Evolutionary conservation across 2,113 vertebrate genomes (phyloP), one percentile per base, ranked within the genome.

Genomic region (Holacanthus passer): DNA sequence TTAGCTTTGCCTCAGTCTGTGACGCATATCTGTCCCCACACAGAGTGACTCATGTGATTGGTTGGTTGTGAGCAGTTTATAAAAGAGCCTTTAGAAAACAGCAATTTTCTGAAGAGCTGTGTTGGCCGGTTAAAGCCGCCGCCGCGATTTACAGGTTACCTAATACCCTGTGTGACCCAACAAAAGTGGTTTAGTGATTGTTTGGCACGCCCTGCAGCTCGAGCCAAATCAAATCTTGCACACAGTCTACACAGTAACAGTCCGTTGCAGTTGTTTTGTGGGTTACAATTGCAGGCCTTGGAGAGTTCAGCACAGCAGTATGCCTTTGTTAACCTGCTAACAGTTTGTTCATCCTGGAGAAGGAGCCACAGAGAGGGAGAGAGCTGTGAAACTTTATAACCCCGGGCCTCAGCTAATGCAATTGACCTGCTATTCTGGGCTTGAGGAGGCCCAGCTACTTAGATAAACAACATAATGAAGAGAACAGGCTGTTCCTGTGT

Each of bases 401-500:
- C 88, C 80, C 5, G 27, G 86, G 87, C 86, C 87, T 89, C 79
- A 29, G 87, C 89, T 93, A 92, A 94, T 92, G 88, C 90, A 93
- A 91, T 91, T 91, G 91, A 93, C 84, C 89, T 92, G 90, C 94
- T 94, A 90, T 94, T 93, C 77, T 91, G 85, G 90, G 92, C 91
- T 62, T 62, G 66, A 91, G 89, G 87, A 92, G 91, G 91, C 88
- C 77, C 84, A 56, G 84, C 77, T 85, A 89, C 91, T 93, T 91
- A 88, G 89, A 94, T 88, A 93, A 95, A 94, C 92, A 92, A 87
- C 91, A 85, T 92, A 90, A 92, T 93, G 90, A 93, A 94, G 94
- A 93, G 91, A 88, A 93, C 94, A 92, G 86, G 73, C 89, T 92
- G 93, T 94, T 93, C 87, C 77, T 67, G 24, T 13, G 78, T 90